These are phyloP conservation scores for Pristis pectinata DNA, from an alignment of 2,797 vertebrate genomes.

Conservation along the genomic window DNA sequence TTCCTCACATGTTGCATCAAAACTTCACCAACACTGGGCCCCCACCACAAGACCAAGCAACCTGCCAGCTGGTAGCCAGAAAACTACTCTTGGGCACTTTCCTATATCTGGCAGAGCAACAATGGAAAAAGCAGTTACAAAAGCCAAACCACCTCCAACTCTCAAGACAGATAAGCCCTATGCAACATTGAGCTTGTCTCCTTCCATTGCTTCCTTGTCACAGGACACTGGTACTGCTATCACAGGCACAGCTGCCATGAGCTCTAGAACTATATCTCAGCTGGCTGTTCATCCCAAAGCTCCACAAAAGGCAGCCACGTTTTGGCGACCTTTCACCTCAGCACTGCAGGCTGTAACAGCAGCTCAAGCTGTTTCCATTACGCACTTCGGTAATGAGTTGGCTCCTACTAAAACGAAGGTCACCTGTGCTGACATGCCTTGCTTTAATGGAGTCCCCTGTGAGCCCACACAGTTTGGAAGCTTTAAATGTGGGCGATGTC, in stretches of 20 bases:
- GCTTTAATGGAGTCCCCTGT: constrained; percentile 60
- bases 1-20: neutral
- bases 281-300: neutral
- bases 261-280: rapidly evolving
- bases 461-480: constrained; percentile 38
- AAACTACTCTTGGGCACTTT: neutral
- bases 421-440: constrained; percentile 48
- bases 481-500: constrained; percentile 62
- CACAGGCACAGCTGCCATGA: constrained; percentile 46
- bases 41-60: neutral
- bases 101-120: constrained; percentile 41
- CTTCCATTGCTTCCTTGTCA: constrained; percentile 43
- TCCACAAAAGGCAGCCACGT: constrained; percentile 37
- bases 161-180: constrained; percentile 44
- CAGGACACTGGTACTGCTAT: constrained; percentile 43
- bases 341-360: rapidly evolving
- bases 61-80: neutral
- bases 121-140: neutral
- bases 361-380: neutral
- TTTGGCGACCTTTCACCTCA: neutral
- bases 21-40: neutral
- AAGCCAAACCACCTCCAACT: constrained; percentile 43
- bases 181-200: constrained; percentile 4
- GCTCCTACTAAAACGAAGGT: neutral
- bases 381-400: rapidly evolving